Percentiles rank a stretch among this genome's conserved stretches.
phyloP scores from a whole-genome alignment of 2,113 vertebrate genomes.

The Oreotragus oreotragus region DNA sequence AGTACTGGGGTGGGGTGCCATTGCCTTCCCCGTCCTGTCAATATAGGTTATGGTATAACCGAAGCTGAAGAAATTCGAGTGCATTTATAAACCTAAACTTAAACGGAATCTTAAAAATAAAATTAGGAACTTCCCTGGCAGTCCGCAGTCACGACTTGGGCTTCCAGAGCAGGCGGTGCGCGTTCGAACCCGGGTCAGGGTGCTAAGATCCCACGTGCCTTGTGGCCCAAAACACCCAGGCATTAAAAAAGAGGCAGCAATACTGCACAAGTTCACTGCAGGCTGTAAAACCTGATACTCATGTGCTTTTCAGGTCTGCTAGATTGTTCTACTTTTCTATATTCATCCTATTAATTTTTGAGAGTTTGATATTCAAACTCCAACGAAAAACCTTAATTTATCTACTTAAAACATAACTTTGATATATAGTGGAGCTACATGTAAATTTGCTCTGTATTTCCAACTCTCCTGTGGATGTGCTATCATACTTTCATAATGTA shows the following conservation, averaged over 20 bases:
- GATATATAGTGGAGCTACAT: background rate
- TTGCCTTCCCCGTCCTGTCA: too few species aligned
- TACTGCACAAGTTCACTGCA: background rate
- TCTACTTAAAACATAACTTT: background rate
- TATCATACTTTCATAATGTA: background rate
- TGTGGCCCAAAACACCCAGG: background rate
- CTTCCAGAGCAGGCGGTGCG: background rate
- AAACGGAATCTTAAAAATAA: background rate
- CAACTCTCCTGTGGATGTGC: background rate
- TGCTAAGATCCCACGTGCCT: background rate
- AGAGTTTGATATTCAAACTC: background rate
- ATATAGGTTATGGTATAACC: background rate
- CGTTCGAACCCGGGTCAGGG: accelerated
- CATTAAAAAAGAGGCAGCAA: background rate
- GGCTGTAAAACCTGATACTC: background rate
- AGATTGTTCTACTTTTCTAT: background rate
- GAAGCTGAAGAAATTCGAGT: background rate
- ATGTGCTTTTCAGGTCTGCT: background rate
- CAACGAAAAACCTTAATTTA: background rate
- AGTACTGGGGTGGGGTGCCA: too few species aligned
- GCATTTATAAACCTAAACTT: background rate
- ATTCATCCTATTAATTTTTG: background rate
- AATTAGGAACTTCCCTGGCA: background rate
- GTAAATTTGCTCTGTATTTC: background rate
- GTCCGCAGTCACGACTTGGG: background rate